phyloP scores from a whole-genome alignment of 64 coral and sea anemone species.

The Pocillopora verrucosa region DNA sequence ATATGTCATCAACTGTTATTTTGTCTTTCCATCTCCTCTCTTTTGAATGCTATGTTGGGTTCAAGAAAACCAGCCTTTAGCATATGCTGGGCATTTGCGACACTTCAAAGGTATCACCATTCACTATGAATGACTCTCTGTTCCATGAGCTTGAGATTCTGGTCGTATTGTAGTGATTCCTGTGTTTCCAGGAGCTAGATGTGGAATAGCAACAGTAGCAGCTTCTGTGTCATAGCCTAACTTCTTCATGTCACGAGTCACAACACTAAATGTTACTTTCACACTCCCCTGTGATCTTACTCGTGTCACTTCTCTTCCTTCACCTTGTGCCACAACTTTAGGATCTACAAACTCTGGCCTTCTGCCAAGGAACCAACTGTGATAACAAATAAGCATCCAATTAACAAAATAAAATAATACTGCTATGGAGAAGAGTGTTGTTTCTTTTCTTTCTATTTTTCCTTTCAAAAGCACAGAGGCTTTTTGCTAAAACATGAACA shows the following conservation, averaged over 20 bases:
- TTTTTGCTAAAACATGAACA: no score
- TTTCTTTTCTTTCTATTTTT: no score
- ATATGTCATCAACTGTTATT: no score
- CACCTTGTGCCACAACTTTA: slow-evolving; percentile 94
- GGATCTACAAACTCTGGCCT: slow-evolving; percentile 99
- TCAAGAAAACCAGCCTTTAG: not conserved
- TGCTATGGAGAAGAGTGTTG: no score
- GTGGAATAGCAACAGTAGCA: slow-evolving; percentile 84
- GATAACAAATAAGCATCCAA: not conserved
- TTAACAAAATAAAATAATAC: no score
- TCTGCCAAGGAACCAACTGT: slow-evolving; percentile 98
- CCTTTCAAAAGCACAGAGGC: no score
- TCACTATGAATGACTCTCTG: slow-evolving; percentile 67
- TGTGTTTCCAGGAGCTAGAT: slow-evolving; percentile 49
- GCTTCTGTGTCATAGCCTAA: slow-evolving; percentile 90
- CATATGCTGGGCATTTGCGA: not conserved
- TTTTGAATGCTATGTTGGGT: no score
- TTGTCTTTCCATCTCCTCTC: no score
- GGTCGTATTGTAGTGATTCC: slow-evolving; percentile 63
- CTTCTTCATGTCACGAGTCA: slow-evolving; percentile 97
- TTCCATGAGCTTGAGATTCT: slow-evolving; percentile 32
- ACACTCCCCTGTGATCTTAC: slow-evolving; percentile 95
- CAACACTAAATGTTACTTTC: slow-evolving; percentile 82
- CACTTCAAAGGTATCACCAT: not conserved
- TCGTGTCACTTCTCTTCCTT: slow-evolving; percentile 99